These are phyloP conservation scores for Astropecten irregularis DNA, from an alignment of 53 echinoderm and acorn worm species.

Conservation along the genomic window DNA sequence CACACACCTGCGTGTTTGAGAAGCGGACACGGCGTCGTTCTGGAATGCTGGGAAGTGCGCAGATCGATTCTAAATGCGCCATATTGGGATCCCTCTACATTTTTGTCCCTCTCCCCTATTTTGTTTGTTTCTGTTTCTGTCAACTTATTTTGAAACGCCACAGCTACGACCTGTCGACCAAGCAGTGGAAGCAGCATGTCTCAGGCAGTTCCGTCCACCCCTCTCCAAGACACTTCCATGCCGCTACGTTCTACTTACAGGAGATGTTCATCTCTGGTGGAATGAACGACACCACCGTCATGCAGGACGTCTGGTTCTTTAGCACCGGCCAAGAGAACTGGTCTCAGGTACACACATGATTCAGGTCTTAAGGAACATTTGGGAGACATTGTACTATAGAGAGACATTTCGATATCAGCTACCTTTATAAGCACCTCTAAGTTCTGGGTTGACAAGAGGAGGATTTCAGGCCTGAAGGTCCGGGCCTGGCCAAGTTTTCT, in stretches of 20 bases:
- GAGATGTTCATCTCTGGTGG: slow-evolving; percentile 76
- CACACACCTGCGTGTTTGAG: no score
- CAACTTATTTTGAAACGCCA: no score
- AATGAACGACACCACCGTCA: slow-evolving; percentile 63
- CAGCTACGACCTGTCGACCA: slow-evolving; percentile 67
- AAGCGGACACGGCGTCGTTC: no score
- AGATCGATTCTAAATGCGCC: no score
- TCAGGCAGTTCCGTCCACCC: slow-evolving; percentile 49
- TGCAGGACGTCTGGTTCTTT: slow-evolving; percentile 79
- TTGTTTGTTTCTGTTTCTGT: slow-evolving; percentile 16
- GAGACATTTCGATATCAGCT: neutral
- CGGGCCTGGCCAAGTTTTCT: neutral
- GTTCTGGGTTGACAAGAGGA: neutral
- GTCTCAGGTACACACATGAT: slow-evolving; percentile 54
- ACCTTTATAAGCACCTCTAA: neutral
- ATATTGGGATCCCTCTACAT: no score
- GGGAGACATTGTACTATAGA: no score
- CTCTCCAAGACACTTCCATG: slow-evolving; percentile 74
- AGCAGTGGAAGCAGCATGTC: slow-evolving; percentile 60
- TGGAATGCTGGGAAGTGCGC: no score
- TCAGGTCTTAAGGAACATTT: no score
- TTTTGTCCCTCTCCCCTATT: neutral
- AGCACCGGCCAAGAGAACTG: slow-evolving; percentile 34
- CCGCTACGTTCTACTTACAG: slow-evolving; percentile 47
- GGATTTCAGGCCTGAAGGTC: no score